Base-by-base conservation (phyloP, 1,140 invertebrate species). In the Anastrepha obliqua region DNA sequence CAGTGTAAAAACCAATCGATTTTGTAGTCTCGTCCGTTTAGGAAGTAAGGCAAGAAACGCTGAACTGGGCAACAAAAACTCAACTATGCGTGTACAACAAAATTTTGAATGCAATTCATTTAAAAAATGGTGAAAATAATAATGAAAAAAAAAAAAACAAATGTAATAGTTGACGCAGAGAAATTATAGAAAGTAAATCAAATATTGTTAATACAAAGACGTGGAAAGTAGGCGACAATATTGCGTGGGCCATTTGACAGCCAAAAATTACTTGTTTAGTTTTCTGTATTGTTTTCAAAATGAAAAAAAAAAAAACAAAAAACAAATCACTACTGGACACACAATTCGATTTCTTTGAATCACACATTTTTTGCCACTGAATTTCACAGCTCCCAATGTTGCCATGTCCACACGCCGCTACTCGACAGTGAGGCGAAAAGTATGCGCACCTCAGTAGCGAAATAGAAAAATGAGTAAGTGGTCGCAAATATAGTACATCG, bases 401-500 rank as follows among this genome's bases (percentile, higher is more conserved):
- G 67, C 42, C 42, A 47, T 74, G 44, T 44, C 60, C 60, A 13
- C 67, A 74, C 42, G 3, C 67, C 67, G 4, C 67, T 17, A 42
- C 13, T 20, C 67, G 13, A 8, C 67, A 39, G 9, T 67, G 7
- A 74, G 15, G 6, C 42, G 15, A 70, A 70, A 55, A 55, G 51
- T 55, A 44, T 70, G 39, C 11, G 13, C 13, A 70, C 64, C 15
- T 44, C 42, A 15, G 29, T 51, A 74, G 51, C 51, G 0, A 81
- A 81, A 81, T 81, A 81, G 74, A 81, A 74, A 74, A 81, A 44
- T 55, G 51, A 81, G 44, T 81, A 81, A 55, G 67, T 74, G 44
- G n/a, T 74, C 39, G 42, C 44, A 81, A 81, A 47, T 81, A 74
- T 29, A 42, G 15, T 74, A 47, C 70, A 74, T 2, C 39, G 13